Base-by-base conservation (phyloP, 2,888 invertebrate genomes). In the Camponotus fellah region DNA sequence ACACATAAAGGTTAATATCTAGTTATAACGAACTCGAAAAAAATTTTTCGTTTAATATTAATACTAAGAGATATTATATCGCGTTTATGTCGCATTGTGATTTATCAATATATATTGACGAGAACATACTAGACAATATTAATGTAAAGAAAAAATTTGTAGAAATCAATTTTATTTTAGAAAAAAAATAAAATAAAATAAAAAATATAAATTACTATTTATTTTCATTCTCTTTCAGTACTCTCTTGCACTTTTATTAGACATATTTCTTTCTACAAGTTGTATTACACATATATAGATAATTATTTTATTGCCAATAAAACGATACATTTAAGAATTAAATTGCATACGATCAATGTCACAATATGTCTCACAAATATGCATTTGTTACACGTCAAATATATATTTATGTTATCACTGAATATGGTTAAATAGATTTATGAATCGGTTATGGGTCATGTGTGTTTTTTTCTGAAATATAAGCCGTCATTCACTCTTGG, bases 271-370 rank as follows among this genome's bases (percentile, higher is more conserved):
- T 17, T 58, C 56, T 72, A 14, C 14, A 0, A 9, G 14, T 0
- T 69, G 17, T 32, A 60, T 58, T 60, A 17, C 1, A 26, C 26
- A 26, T 9, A 32, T 32, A 32, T 2, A 14, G 14, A 12, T 60
- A 60, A 60, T 62, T 26, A 26, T 26, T 60, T 60, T 37, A 21
- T 37, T 34, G 62, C 17, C 34, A 62, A 62, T 6, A 56, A 14
- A 0, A n/a, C 6, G 26, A 17, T 14, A 32, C 46, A 75, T 64
- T 64, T 65, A 76, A 75, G 46, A 75, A 21, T 65, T 75, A 75
- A 75, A 77, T 66, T 32, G 56, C 32, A 68, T 34, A 32, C 40
- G n/a, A 76, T 40, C 32, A 40, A 66, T 53, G n/a, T 66, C 37
- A 26, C 26, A 37, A 65, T 26, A 12, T 37, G 46, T 40, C 17